Percentiles rank a stretch among this genome's conserved stretches.
These are phyloP conservation scores for Coelogynopora nodosa DNA, from an alignment of 2,888 invertebrate species.

Conservation along the genomic window DNA sequence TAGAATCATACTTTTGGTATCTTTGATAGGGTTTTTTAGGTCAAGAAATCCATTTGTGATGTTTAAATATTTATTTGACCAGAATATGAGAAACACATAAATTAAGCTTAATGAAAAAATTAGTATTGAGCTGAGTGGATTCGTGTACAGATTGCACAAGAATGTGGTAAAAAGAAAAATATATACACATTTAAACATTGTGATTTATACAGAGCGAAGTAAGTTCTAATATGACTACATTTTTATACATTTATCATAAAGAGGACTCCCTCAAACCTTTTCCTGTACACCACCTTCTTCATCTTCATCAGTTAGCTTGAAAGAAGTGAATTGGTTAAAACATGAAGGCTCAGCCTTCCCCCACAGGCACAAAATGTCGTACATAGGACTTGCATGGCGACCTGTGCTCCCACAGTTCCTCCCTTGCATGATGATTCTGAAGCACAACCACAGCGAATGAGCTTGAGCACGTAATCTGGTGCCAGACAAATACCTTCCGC, in stretches of 20 bases:
- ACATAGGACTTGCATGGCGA: constrained; percentile 14
- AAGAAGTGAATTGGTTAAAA: neutral
- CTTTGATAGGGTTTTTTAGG: no score
- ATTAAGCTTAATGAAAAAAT: no score
- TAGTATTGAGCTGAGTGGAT: no score
- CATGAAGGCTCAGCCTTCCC: neutral
- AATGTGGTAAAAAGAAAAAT: no score
- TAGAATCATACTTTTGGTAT: no score
- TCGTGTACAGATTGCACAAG: no score
- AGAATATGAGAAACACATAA: no score
- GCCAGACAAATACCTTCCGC: constrained; percentile 28
- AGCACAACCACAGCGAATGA: constrained; percentile 10
- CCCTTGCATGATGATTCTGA: constrained; percentile 17
- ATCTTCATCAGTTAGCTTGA: neutral
- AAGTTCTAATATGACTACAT: neutral
- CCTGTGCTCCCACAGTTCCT: constrained; percentile 13
- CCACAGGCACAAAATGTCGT: neutral
- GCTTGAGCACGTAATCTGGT: constrained; percentile 13
- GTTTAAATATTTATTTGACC: no score
- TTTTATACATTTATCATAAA: neutral
- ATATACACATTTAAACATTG: no score
- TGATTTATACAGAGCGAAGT: no score
- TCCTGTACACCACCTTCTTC: neutral
- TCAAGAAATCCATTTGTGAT: no score
- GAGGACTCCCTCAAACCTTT: neutral